Conservation (phyloP, 2,797 vertebrate genomes). For the Schizopygopsis malacanthus region DNA sequence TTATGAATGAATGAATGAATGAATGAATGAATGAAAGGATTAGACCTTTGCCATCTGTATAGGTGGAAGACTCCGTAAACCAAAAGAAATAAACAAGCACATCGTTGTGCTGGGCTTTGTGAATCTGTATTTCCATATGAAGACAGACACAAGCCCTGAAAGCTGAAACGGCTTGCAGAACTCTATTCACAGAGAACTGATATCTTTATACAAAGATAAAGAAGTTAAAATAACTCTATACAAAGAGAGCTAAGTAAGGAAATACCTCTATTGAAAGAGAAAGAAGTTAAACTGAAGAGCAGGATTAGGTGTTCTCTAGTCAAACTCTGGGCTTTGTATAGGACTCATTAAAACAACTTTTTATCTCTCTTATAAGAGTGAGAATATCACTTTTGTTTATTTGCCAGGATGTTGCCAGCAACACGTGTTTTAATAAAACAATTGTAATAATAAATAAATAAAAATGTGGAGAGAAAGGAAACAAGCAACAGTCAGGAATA, state of each 20-base stretch:
- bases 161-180: constrained; percentile 13
- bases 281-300: constrained; percentile 6
- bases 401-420: constrained; percentile 20
- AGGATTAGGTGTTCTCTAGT: constrained; percentile 11
- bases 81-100: constrained; percentile 45
- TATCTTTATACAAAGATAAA: constrained; percentile 51
- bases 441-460: constrained; percentile 12
- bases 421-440: constrained; percentile 22
- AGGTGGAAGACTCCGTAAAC: constrained; percentile 48
- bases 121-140: constrained; percentile 28
- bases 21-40: constrained; percentile 44
- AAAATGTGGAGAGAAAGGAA: background rate
- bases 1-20: constrained; percentile 45
- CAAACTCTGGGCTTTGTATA: constrained; percentile 30
- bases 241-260: constrained; percentile 39
- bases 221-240: constrained; percentile 34
- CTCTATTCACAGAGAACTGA: constrained; percentile 29
- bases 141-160: constrained; percentile 5
- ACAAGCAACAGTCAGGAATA: constrained; percentile 70
- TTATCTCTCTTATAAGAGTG: background rate
- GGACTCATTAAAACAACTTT: constrained; percentile 2
- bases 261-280: constrained; percentile 52
- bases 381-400: constrained; percentile 5
- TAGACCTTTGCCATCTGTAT: constrained; percentile 39
- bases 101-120: constrained; percentile 10